Base-by-base conservation (phyloP, 2,113 vertebrate genomes). In the Sinocyclocheilus anshuiensis region DNA sequence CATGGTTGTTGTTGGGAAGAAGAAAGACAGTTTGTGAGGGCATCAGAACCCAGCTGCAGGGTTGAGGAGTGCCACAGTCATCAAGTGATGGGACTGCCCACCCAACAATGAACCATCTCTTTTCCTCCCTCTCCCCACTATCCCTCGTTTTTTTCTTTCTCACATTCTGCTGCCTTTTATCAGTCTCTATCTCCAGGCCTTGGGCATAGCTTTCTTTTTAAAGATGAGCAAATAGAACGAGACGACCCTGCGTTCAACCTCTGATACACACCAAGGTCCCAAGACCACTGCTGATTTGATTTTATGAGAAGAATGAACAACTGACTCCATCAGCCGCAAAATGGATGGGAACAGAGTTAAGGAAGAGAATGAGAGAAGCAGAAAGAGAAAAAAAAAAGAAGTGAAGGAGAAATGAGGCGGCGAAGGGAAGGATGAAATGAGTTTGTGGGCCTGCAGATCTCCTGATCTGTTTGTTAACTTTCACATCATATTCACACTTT, bases 21-120 rank as follows among this genome's bases (percentile, higher is more conserved):
- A 93, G 91, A 92, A 91, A 90, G 89, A 89, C 92, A 90, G 87
- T 84, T 93, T 93, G 91, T 94, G 87, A 72, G 26, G 63, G 84
- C 65, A 74, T 92, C 89, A 76, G 91, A 92, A 90, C 76, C 77
- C 86, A 88, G 63, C 91, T 92, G 91, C 90, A 84, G 89, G 89
- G 69, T 75, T 77, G 42, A 48, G 39, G 84, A 86, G 50, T 18
- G 26, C 86, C 89, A 90, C 91, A 91, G 89, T 88, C 88, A 92
- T 84, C 86, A 91, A 92, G 92, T 93, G 90, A 91, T 81, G 86
- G 90, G 88, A 93, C 91, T 90, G 84, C 77, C 85, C 85, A 88
- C 88, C 65, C 59, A 92, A 89, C 91, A 93, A 91, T 87, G 87
- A 90, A 91, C 90, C 85, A 89, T 89, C 84, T 90, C 84, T 72